Conservation (phyloP, 2,797 vertebrate genomes). For the Xerus rutilus region DNA sequence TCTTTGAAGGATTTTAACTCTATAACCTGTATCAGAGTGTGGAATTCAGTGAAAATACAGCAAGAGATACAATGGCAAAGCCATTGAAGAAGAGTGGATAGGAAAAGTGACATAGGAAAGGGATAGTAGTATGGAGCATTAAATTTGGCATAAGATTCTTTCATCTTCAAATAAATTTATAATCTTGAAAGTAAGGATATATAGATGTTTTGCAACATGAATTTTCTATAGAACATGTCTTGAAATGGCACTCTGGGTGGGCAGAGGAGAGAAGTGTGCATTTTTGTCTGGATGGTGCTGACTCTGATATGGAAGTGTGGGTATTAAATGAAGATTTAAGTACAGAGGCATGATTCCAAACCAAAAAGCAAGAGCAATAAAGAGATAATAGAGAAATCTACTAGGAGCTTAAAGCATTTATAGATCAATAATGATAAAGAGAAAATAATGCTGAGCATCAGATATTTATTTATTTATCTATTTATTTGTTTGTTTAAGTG, state of each 20-base stretch:
- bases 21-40: not conserved
- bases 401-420: not conserved
- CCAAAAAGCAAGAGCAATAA: not conserved
- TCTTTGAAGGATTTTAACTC: slow-evolving; percentile 31
- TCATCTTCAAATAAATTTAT: slow-evolving; percentile 28
- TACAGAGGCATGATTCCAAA: not conserved
- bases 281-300: not conserved
- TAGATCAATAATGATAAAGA: not conserved
- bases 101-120: not conserved
- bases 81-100: not conserved
- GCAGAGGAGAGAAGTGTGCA: not conserved
- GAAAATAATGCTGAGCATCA: not conserved
- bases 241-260: not conserved
- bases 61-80: not conserved
- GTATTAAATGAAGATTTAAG: not conserved
- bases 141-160: not conserved
- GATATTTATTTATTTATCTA: not conserved
- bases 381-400: not conserved
- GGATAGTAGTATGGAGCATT: not conserved
- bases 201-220: not conserved
- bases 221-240: not conserved
- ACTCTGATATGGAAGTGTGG: not conserved
- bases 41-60: not conserved
- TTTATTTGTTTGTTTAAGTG: too few relatives aligned
- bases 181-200: not conserved